phyloP scores from a whole-genome alignment of 1,140 invertebrate genomes.

The Doryteuthis pealeii region DNA sequence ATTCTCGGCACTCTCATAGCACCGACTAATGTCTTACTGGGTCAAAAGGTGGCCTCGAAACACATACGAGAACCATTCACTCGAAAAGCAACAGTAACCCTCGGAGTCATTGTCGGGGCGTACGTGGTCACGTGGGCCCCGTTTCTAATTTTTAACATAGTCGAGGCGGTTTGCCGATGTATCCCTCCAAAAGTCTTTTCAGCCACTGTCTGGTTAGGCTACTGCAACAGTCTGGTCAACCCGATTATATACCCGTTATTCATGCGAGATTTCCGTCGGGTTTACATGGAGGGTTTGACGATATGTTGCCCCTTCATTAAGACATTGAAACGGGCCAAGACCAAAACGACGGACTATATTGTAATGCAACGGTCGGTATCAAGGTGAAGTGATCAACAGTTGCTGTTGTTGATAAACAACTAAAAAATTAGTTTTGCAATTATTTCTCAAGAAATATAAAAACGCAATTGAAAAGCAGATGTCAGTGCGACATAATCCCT shows the following conservation, averaged over 20 bases:
- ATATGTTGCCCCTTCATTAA: conserved; percentile 42
- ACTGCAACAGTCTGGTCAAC: conserved; percentile 96
- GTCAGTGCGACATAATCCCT: not conserved
- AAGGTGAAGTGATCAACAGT: not conserved
- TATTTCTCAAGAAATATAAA: not conserved
- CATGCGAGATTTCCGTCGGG: conserved; percentile 92
- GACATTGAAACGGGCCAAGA: conserved; percentile 20
- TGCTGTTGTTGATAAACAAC: not conserved
- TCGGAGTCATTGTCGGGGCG: conserved; percentile 65
- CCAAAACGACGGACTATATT: conserved; percentile 13
- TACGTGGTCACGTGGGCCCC: conserved; percentile 97
- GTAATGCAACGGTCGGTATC: conserved; percentile 8
- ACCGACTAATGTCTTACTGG: conserved; percentile 42
- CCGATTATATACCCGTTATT: conserved; percentile 97
- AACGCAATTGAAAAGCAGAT: not conserved
- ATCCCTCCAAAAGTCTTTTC: conserved; percentile 40
- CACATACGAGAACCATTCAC: conserved; percentile 49
- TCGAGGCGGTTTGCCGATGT: conserved; percentile 82
- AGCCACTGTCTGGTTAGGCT: conserved; percentile 77
- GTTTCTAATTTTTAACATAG: conserved; percentile 96
- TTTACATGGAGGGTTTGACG: conserved; percentile 66
- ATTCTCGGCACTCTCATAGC: conserved; percentile 45
- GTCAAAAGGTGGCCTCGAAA: conserved; percentile 43
- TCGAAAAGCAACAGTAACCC: conserved; percentile 49
- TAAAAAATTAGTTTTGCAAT: not conserved